Evolutionary conservation across 2,888 invertebrate genomes (phyloP).

Genomic region (Cephus runcator): DNA sequence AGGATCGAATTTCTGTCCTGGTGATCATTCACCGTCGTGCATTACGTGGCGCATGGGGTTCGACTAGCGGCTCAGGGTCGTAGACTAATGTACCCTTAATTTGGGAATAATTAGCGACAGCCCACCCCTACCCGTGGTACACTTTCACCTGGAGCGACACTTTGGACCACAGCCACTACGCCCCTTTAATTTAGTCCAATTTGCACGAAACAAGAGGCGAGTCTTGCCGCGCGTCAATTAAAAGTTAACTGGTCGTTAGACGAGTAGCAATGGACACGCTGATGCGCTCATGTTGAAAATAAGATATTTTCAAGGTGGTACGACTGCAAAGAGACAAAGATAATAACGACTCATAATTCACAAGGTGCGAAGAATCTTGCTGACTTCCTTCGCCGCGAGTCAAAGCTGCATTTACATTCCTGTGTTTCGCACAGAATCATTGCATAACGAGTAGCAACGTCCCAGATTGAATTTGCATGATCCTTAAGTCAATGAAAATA

Average conservation of each 20-base stretch:
- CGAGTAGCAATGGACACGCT: not conserved
- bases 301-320: not conserved
- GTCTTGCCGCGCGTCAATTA: not conserved
- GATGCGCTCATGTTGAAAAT: not conserved
- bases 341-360: not conserved
- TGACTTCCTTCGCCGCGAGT: not conserved
- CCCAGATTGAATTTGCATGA: not conserved
- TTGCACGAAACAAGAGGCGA: constrained; percentile 27
- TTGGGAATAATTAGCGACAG: constrained; percentile 44
- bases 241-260: constrained; percentile 1
- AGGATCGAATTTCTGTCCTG: constrained; percentile 33
- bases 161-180: constrained; percentile 24
- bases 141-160: constrained; percentile 12
- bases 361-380: not conserved
- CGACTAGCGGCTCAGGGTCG: constrained; percentile 24
- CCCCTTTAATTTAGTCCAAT: constrained; percentile 38
- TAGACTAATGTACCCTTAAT: constrained; percentile 36
- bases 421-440: not conserved
- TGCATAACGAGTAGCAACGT: not conserved
- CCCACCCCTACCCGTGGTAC: constrained; percentile 22
- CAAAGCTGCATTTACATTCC: not conserved
- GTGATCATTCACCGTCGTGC: constrained; percentile 37
- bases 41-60: constrained; percentile 26
- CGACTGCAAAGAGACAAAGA: not conserved
- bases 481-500: not conserved